Evolutionary conservation across 2,888 invertebrate species (phyloP).

Genomic region (Xestia c-nigrum): DNA sequence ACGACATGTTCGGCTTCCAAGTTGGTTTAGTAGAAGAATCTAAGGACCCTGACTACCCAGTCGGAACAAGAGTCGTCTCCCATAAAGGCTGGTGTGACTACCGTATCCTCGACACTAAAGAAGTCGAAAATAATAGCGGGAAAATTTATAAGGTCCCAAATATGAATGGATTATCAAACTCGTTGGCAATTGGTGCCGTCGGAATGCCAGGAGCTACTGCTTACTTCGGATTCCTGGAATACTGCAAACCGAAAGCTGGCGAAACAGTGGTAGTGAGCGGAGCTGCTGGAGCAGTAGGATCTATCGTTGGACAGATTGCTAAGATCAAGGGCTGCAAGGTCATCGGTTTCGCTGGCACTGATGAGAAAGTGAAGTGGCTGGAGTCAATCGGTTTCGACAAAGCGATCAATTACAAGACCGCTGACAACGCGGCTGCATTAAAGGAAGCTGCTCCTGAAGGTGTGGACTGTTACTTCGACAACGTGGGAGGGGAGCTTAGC

Average conservation of each 20-base stretch:
- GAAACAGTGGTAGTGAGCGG: constrained; percentile 93
- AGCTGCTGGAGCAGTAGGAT: constrained; percentile 95
- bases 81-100: constrained; percentile 79
- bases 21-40: constrained; percentile 90
- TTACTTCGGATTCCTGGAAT: constrained; percentile 93
- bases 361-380: constrained; percentile 80
- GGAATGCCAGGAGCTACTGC: constrained; percentile 94
- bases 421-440: constrained; percentile 86
- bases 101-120: constrained; percentile 57
- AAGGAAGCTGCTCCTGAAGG: constrained; percentile 89
- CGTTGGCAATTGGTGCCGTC: constrained; percentile 91
- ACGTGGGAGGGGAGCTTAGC: constrained; percentile 92
- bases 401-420: constrained; percentile 93
- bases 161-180: constrained; percentile 87
- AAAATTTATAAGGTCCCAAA: constrained; percentile 87
- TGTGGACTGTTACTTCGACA: constrained; percentile 94
- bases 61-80: constrained; percentile 90
- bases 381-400: constrained; percentile 92
- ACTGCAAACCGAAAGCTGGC: constrained; percentile 92
- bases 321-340: constrained; percentile 92
- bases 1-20: constrained; percentile 75
- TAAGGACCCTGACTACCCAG: constrained; percentile 90
- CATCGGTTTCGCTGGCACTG: constrained; percentile 93
- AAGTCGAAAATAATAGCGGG: constrained; percentile 48
- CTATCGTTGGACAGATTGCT: constrained; percentile 93